phyloP scores from a whole-genome alignment of 2,113 vertebrate genomes.

The Channa argus region DNA sequence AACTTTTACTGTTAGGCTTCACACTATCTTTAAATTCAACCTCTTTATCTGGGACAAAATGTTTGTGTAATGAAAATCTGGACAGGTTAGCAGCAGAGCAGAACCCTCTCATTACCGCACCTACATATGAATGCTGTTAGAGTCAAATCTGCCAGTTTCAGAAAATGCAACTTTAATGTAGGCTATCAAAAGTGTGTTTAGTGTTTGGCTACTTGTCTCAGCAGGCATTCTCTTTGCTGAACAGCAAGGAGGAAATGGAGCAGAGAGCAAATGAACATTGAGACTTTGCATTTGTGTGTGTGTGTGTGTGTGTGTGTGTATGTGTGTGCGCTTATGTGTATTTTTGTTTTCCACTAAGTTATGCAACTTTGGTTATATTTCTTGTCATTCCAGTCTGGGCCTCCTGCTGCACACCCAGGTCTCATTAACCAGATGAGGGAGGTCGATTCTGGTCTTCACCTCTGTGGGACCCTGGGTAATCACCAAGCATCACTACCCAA shows the following conservation, averaged over 20 bases:
- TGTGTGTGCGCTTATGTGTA: slow-evolving; percentile 20
- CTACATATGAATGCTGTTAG: slow-evolving; percentile 39
- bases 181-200: slow-evolving; percentile 39
- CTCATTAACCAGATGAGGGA: slow-evolving; percentile 65
- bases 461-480: slow-evolving; percentile 64
- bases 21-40: slow-evolving; percentile 36
- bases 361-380: slow-evolving; percentile 47
- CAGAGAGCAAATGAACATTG: slow-evolving; percentile 38
- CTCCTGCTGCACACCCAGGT: slow-evolving; percentile 43
- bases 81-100: slow-evolving; percentile 7
- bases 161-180: slow-evolving; percentile 39
- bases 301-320: slow-evolving; percentile 4
- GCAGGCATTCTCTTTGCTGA: slow-evolving; percentile 17
- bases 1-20: slow-evolving; percentile 41
- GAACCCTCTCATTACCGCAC: slow-evolving; percentile 8
- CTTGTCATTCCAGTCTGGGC: slow-evolving; percentile 54
- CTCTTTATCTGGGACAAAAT: slow-evolving; percentile 43
- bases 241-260: slow-evolving; percentile 49
- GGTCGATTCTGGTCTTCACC: slow-evolving; percentile 64
- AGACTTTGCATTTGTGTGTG: slow-evolving; percentile 15
- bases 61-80: neutral
- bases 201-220: slow-evolving; percentile 55
- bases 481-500: slow-evolving; percentile 60
- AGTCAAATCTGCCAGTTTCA: slow-evolving; percentile 37
- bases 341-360: slow-evolving; percentile 27